Base-by-base conservation (phyloP, 2,113 vertebrate species). In the Pelobates fuscus region DNA sequence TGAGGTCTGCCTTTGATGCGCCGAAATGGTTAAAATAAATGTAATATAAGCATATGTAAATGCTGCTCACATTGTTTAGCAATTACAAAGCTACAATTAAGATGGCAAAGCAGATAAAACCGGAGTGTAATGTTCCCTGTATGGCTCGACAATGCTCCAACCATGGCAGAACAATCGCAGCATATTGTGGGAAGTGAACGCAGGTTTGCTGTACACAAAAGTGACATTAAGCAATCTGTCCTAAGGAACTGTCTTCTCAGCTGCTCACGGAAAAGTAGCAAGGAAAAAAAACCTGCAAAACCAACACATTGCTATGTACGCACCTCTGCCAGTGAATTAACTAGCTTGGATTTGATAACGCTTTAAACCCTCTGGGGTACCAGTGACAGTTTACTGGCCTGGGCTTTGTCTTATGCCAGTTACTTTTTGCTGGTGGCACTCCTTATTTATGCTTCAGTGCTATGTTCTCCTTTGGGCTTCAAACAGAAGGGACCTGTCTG, bases 311-410 rank as follows among this genome's bases (percentile, higher is more conserved):
- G 80, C 72, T 61, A 27, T 46, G 57, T 82, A 90, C 83, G 83
- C 87, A 88, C 90, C 91, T 93, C 85, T 85, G 86, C 89, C 90
- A 90, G 89, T 92, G 92, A 94, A 95, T 94, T 94, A 94, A 90
- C 89, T 86, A 87, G 87, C 87, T 87, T 88, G 87, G 88, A 91
- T 93, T 89, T 91, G 92, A 95, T 93, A 94, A 93, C 89, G 87
- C 87, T 89, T 88, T 87, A 88, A 89, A 86, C 86, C 86, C 88
- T 89, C 89, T 82, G 84, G 87, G 89, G 84, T 84, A 81, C 84
- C 81, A 14, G 78, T 90, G 91, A 92, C 89, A 90, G 90, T 87
- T 88, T 86, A 81, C 79, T 88, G 81, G 77, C 82, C 84, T 70
- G 85, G 85, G 86, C 88, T 89, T 88, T 86, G 88, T 92, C 91